phyloP scores from a whole-genome alignment of 2,797 vertebrate species.

The Poeciliopsis presidionis region DNA sequence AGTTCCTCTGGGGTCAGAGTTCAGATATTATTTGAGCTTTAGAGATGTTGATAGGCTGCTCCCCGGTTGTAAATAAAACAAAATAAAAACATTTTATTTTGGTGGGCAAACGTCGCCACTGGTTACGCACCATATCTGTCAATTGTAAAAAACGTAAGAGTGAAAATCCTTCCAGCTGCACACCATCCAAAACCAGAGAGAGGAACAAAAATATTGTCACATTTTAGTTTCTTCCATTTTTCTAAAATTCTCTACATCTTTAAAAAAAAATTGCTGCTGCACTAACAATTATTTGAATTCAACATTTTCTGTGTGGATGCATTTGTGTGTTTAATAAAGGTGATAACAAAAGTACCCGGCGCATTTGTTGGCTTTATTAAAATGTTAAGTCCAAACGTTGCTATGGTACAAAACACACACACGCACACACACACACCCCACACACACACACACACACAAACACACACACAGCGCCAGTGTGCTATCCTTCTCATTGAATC shows the following conservation, averaged over 20 bases:
- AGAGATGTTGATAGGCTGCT: too few species aligned
- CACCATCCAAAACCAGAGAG: neutral
- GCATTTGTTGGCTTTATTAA: neutral
- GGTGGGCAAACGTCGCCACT: too few species aligned
- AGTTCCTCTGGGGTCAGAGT: too few species aligned
- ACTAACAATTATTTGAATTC: too few species aligned
- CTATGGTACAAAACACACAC: neutral
- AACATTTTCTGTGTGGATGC: too few species aligned
- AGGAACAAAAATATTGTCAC: neutral
- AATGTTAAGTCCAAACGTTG: neutral
- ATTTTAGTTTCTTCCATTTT: neutral
- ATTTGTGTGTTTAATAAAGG: too few species aligned
- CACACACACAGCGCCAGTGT: too few species aligned
- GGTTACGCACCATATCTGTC: neutral
- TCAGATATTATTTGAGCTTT: too few species aligned
- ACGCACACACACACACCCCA: too few species aligned
- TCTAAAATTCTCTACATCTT: neutral
- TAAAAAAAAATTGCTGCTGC: neutral
- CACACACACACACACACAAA: too few species aligned
- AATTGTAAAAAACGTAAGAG: neutral
- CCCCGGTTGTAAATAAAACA: too few species aligned
- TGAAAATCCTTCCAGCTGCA: neutral
- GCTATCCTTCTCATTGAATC: neutral
- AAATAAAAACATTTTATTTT: too few species aligned
- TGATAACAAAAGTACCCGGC: neutral